Evolutionary conservation across 2,113 vertebrate genomes (phyloP), one percentile per base, ranked within the genome.

Genomic region (Upupa epops): DNA sequence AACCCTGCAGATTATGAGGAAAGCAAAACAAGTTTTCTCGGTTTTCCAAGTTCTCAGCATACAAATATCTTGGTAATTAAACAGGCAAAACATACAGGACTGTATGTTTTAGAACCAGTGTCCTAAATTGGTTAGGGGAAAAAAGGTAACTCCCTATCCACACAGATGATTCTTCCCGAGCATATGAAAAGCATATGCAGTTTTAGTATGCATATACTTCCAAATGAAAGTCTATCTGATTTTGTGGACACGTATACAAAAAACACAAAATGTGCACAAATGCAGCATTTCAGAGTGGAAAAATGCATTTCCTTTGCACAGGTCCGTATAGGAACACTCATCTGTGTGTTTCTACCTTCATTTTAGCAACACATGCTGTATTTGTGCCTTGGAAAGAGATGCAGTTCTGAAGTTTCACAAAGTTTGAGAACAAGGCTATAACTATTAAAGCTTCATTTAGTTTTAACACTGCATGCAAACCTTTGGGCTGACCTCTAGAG

Each of bases 11-110:
- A 92, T 74, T 86, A 85, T 34, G 40, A 71, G 61, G 72, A 80
- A 71, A 93, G 87, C 72, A 86, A 86, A 96, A 94, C 56, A 8
- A 80, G 87, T 88, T 89, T 21, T 91, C 86, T 91, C 68, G 32
- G 79, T 91, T 96, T 93, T 60, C 92, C 40, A n/a, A 42, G 32
- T 83, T 74, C 87, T 83, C 89, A 73, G 70, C 51, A 32, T 32
- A 78, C 56, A 84, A 78, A 36, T 51, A 90, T 12, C 36, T 85
- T 52, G 20, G n/a, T 46, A 90, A 76, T 92, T 83, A 89, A 79
- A 42, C 48, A 77, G 52, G 32, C 64, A 64, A 78, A 88, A 71
- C 17, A 74, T 6, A 81, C 2, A 65, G 31, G 25, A 8, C 3
- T 58, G 82, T 29, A 16, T 94, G 65, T 25, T 17, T 72, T 79